A percentile compares a stretch with the other conserved stretches of the same genome.
Evolutionary conservation across 2,797 vertebrate genomes (phyloP).

Genomic region (Tympanoctomys barrerae): DNA sequence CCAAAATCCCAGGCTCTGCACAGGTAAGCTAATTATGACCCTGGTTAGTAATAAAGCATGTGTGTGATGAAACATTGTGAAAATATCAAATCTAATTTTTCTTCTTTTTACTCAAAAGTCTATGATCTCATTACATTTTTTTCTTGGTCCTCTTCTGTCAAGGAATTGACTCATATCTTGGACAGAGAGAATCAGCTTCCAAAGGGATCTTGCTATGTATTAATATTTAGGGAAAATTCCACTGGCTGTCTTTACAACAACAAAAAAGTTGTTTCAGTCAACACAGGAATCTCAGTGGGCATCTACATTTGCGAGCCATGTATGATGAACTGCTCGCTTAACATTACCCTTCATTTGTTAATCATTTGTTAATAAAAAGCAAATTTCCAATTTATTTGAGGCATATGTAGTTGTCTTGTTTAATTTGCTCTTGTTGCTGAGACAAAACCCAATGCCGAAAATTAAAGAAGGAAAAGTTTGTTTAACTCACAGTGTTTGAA

Average conservation of each 20-base stretch:
- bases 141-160: neutral
- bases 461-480: too few relatives aligned
- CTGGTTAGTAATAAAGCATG: conserved; percentile 26
- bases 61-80: neutral
- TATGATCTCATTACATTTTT: neutral
- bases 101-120: conserved; percentile 23
- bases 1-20: neutral
- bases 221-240: neutral
- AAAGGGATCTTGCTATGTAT: neutral
- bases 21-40: neutral
- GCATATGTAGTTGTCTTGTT: neutral
- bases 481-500: too few relatives aligned
- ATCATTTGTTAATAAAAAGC: neutral
- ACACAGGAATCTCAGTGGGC: neutral
- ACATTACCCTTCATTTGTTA: neutral
- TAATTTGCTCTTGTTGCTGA: too few relatives aligned
- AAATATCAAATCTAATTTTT: conserved; percentile 1
- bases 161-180: neutral
- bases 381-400: neutral
- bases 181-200: neutral
- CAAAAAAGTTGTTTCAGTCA: neutral
- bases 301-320: neutral
- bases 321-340: neutral
- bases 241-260: neutral
- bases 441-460: too few relatives aligned